Evolutionary conservation across 2,797 vertebrate species (phyloP).

Genomic region (Halcyon smyrnensis): DNA sequence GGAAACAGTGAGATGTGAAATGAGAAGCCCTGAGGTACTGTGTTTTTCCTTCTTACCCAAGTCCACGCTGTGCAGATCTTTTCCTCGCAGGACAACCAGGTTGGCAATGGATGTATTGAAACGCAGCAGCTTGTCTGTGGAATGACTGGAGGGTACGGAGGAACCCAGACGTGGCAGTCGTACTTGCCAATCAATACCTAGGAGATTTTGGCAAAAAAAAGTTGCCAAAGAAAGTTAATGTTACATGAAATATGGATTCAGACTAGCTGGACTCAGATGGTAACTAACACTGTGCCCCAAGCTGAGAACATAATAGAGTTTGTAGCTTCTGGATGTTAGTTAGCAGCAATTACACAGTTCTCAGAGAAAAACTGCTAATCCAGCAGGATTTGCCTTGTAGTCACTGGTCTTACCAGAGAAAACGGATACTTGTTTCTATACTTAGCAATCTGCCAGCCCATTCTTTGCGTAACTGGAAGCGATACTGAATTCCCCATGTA

Average conservation of each 20-base stretch:
- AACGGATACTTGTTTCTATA: neutral
- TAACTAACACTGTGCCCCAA: neutral
- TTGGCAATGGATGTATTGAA: slow-evolving; percentile 94
- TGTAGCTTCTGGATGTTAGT: neutral
- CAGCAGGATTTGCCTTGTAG: neutral
- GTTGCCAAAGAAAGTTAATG: neutral
- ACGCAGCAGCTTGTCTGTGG: slow-evolving; percentile 48
- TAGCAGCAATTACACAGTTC: neutral
- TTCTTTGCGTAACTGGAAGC: slow-evolving; percentile 32
- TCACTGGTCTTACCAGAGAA: neutral
- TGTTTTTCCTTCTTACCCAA: slow-evolving; percentile 77
- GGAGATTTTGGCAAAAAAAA: neutral
- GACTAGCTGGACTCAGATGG: neutral
- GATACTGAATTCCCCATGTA: neutral
- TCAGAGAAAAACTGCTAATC: neutral
- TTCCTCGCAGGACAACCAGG: slow-evolving; percentile 91
- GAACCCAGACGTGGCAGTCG: slow-evolving; percentile 65
- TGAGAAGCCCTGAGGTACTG: neutral
- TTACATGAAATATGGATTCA: neutral
- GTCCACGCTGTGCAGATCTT: slow-evolving; percentile 83
- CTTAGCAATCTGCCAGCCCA: neutral
- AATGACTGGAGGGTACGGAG: slow-evolving; percentile 46
- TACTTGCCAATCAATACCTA: slow-evolving; percentile 94
- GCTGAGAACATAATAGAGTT: neutral
- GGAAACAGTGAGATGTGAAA: neutral